A percentile compares a stretch with the other conserved stretches of the same genome.
Conservation (phyloP, 2,888 invertebrate species). For the Sphaerophoria taeniata region DNA sequence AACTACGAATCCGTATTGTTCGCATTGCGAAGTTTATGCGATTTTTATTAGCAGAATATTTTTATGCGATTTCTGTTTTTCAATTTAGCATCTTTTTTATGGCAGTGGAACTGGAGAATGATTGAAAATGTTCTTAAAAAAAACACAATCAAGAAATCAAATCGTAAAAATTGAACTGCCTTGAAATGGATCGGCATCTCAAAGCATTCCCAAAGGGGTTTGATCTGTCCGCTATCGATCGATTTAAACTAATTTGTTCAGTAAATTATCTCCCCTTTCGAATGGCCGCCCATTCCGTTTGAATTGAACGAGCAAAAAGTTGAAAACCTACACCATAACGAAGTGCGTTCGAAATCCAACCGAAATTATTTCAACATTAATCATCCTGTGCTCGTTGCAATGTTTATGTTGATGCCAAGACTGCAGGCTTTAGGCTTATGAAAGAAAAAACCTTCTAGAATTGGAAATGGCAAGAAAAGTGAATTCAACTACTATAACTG, state of each 20-base stretch:
- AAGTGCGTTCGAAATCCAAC: background rate
- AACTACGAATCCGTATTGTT: constrained; percentile 30
- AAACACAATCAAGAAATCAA: background rate
- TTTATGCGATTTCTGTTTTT: constrained; percentile 2
- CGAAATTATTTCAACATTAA: too few relatives aligned
- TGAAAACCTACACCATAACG: background rate
- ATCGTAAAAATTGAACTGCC: background rate
- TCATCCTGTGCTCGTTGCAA: too few relatives aligned
- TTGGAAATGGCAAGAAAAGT: constrained; percentile 13
- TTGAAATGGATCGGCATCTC: too few relatives aligned
- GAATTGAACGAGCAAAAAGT: background rate
- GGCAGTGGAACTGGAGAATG: too few relatives aligned
- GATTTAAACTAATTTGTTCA: background rate
- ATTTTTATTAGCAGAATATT: constrained; percentile 49
- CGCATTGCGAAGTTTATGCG: constrained; percentile 33
- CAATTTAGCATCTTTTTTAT: background rate
- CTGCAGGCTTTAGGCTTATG: too few relatives aligned
- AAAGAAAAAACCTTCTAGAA: background rate
- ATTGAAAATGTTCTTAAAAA: background rate
- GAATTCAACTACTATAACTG: constrained; percentile 57
- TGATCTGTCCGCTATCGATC: background rate
- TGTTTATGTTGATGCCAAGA: too few relatives aligned
- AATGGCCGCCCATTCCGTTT: background rate
- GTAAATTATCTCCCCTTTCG: background rate
- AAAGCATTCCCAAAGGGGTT: background rate